Percentiles rank a stretch among this genome's conserved stretches.
Evolutionary conservation across 2,113 vertebrate genomes (phyloP).

Genomic region (Monarcha castaneiventris): DNA sequence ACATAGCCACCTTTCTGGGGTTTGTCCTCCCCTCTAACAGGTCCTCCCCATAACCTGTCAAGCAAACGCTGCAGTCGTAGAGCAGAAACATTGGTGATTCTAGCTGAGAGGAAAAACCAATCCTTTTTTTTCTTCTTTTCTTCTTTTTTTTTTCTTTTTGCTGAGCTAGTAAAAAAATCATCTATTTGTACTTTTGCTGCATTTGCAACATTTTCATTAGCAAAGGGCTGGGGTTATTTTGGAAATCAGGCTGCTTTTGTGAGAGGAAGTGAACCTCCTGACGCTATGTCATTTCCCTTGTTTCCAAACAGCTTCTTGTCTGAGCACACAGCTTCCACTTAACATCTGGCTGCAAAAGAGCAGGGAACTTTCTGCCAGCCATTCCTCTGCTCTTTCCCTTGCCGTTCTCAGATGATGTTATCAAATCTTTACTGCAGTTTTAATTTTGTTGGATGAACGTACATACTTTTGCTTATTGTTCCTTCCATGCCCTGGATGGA

Average conservation of each 20-base stretch:
- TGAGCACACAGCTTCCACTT: not conserved
- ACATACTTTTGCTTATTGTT: not conserved
- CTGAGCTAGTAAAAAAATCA: not conserved
- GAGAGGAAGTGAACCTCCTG: constrained; percentile 62
- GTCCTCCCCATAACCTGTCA: not conserved
- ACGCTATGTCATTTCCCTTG: constrained; percentile 50
- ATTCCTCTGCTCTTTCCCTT: not conserved
- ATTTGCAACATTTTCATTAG: constrained; percentile 32
- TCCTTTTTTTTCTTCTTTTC: fast-evolving
- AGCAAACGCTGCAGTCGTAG: not conserved
- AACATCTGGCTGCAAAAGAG: not conserved
- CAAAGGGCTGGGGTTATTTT: not conserved
- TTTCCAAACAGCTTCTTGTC: constrained; percentile 14
- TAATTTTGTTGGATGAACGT: not conserved
- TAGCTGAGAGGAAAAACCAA: not conserved
- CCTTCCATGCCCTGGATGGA: not conserved
- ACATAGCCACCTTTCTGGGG: not conserved
- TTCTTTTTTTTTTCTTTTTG: not conserved
- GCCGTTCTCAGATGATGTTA: not conserved
- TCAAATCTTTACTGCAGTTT: not conserved
- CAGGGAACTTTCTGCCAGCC: not conserved
- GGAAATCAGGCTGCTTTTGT: constrained; percentile 17
- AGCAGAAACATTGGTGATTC: fast-evolving
- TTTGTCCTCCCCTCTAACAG: not conserved
- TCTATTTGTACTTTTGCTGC: not conserved